phyloP scores from a whole-genome alignment of 2,888 invertebrate species.

The Trachelus tabidus region DNA sequence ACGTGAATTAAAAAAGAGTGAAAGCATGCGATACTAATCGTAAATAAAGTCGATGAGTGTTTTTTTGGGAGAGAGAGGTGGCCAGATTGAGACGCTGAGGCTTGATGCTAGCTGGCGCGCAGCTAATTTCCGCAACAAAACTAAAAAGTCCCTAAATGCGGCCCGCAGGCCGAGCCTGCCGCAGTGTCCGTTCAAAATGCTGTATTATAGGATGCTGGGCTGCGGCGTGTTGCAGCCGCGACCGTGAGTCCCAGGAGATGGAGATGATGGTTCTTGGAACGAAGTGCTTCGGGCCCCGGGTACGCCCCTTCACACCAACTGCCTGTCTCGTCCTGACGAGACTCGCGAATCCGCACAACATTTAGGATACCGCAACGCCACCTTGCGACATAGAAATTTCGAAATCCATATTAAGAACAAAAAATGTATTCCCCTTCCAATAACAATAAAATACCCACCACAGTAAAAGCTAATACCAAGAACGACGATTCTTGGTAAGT shows the following conservation, averaged over 20 bases:
- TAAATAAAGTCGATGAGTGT: background rate
- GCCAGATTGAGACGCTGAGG: background rate
- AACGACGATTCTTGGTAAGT: background rate
- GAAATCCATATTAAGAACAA: background rate
- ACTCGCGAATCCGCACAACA: background rate
- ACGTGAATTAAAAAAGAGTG: background rate
- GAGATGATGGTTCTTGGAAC: background rate
- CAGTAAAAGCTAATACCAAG: background rate
- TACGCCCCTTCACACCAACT: background rate
- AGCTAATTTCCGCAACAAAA: conserved; percentile 9
- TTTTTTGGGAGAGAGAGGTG: background rate
- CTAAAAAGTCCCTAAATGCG: background rate
- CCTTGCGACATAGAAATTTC: background rate
- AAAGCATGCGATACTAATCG: background rate
- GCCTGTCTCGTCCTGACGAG: background rate
- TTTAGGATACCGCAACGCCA: background rate
- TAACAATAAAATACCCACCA: background rate
- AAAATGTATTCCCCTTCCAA: background rate
- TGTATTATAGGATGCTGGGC: background rate
- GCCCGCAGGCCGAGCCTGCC: background rate
- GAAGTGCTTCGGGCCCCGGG: background rate
- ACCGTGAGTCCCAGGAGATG: background rate
- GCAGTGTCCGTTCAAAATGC: background rate
- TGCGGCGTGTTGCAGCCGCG: background rate
- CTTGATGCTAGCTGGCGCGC: background rate